Evolutionary conservation across 2,113 vertebrate genomes (phyloP), one percentile per base, ranked within the genome.

Genomic region (Neogobius melanostomus): DNA sequence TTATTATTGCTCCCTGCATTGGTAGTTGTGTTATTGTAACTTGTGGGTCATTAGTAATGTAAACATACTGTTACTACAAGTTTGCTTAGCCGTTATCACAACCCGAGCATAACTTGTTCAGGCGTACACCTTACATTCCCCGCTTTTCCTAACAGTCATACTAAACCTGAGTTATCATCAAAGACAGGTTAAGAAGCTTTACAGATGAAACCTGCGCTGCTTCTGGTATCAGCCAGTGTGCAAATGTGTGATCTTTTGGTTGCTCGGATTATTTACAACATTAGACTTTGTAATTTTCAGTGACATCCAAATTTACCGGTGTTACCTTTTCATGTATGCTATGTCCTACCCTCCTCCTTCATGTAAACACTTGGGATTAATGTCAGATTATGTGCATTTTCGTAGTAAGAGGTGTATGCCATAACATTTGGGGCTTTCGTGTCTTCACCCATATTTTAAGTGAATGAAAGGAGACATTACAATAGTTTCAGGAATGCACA

Each of bases 341-440:
- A 28, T 78, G 64, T 67, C 59, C 61, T 83, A 15, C 69, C 79
- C 76, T 84, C 77, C 75, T 59, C 75, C 80, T 72, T 63, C 81
- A 80, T 89, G 85, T 84, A 74, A 77, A 47, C 59, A 64, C 46
- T 66, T 17, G 62, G 85, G 85, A 91, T 91, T 89, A 91, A 74
- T 56, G 57, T 49, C 61, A 78, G 86, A 90, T 92, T 90, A 87
- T 64, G 48, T 48, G 44, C 2, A 44, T 43, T 57, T 56, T 54
- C 16, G 21, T 17, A 10, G 16, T 21, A 56, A 21, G 11, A 56
- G 7, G 14, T 36, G 28, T 8, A 53, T 15, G n/a, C 36, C 54
- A 36, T 6, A 36, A 36, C 17, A 57, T 59, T 42, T 42, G 28
- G 56, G 56, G 56, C 56, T 14, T 21, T 42, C 28, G 21, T 28